phyloP scores from a whole-genome alignment of 2,797 vertebrate species.

The Channallabes apus region DNA sequence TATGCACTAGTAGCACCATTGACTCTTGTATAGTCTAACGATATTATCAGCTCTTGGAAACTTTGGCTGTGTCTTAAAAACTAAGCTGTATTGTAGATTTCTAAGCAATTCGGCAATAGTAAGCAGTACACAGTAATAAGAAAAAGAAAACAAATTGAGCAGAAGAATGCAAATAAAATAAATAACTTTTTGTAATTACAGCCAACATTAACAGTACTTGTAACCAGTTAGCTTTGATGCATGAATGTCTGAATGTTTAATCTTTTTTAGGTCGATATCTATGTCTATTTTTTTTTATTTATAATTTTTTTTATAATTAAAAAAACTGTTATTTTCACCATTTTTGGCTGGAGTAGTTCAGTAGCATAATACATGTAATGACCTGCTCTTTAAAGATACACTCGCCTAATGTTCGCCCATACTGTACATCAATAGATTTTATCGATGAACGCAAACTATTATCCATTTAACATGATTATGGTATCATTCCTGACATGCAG shows the following conservation, averaged over 20 bases:
- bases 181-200: not conserved
- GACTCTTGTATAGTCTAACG: not conserved
- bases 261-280: not conserved
- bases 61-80: not conserved
- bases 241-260: too few species aligned
- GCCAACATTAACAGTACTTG: not conserved
- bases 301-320: not conserved
- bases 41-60: not conserved
- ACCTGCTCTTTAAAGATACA: not conserved
- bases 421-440: not conserved
- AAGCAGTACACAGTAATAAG: not conserved
- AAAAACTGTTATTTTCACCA: not conserved
- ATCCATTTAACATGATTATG: not conserved
- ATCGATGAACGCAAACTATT: not conserved
- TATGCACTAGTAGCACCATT: too few species aligned
- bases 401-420: not conserved
- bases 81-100: not conserved
- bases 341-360: not conserved
- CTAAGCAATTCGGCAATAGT: not conserved
- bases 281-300: not conserved
- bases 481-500: not conserved
- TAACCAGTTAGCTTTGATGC: not conserved
- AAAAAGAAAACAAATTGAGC: not conserved
- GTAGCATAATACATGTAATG: not conserved
- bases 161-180: not conserved